Percentiles rank a stretch among this genome's conserved stretches.
Conservation (phyloP, 2,888 invertebrate genomes). For the Cheilosia vernalis region DNA sequence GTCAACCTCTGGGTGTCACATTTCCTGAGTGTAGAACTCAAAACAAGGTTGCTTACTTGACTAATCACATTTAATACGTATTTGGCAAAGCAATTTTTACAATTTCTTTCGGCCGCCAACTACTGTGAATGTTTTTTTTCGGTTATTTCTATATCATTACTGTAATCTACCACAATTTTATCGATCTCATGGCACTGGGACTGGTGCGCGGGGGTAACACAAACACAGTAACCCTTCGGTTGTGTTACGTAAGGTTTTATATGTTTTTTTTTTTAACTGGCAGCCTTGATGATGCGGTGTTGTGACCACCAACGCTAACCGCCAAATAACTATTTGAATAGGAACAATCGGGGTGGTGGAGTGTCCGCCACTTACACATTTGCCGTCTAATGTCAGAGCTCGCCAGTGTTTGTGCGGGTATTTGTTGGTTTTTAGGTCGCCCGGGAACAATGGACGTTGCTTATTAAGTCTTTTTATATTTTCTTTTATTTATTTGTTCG, state of each 20-base stretch:
- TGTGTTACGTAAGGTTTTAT: slow-evolving; percentile 59
- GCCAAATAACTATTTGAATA: slow-evolving; percentile 40
- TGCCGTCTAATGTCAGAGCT: slow-evolving; percentile 29
- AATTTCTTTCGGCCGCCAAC: slow-evolving; percentile 29
- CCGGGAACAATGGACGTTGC: slow-evolving; percentile 33
- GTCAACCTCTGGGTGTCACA: slow-evolving; percentile 28
- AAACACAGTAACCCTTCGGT: slow-evolving; percentile 1
- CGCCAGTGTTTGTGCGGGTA: neutral
- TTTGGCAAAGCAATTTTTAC: slow-evolving; percentile 59
- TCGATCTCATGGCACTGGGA: slow-evolving; percentile 40
- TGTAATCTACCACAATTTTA: slow-evolving; percentile 33
- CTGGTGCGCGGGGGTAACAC: neutral
- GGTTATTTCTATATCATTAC: neutral
- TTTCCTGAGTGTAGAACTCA: slow-evolving; percentile 44
- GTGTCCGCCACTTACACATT: slow-evolving; percentile 2
- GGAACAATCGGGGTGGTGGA: slow-evolving; percentile 8
- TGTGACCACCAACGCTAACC: slow-evolving; percentile 52
- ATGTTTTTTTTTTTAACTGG: slow-evolving; percentile 28
- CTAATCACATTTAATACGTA: slow-evolving; percentile 14
- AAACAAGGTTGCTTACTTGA: slow-evolving; percentile 48
- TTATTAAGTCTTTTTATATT: neutral
- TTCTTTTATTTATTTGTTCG: slow-evolving; percentile 1
- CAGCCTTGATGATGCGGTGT: slow-evolving; percentile 61
- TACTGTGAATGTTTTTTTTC: neutral
- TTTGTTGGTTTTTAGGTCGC: slow-evolving; percentile 51